Percentiles rank a stretch among this genome's conserved stretches.
Evolutionary conservation across 2,113 vertebrate genomes (phyloP).

Genomic region (Hippocampus mohnikei): DNA sequence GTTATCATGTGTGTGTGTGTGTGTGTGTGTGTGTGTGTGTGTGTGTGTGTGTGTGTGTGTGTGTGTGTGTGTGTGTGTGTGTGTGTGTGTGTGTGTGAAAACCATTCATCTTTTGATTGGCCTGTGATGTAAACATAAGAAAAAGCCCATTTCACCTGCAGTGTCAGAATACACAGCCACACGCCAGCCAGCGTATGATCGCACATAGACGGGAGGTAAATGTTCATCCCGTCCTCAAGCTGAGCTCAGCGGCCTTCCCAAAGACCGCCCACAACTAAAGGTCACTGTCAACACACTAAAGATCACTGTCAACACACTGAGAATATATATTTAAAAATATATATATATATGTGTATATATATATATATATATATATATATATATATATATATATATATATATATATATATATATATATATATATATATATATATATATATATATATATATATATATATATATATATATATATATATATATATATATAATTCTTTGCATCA

Average conservation of each 20-base stretch:
- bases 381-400: no score
- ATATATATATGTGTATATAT: no score
- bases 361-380: background rate
- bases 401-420: no score
- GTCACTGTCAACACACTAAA: background rate
- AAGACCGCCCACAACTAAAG: background rate
- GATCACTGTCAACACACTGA: background rate
- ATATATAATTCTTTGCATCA: background rate
- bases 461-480: no score
- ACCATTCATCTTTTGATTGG: slow-evolving; percentile 44
- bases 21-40: background rate
- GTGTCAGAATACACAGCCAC: slow-evolving; percentile 37
- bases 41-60: background rate
- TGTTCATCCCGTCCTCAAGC: slow-evolving; percentile 23
- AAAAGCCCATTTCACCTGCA: slow-evolving; percentile 21
- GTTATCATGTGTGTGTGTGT: background rate
- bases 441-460: no score
- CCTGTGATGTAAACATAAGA: slow-evolving; percentile 50
- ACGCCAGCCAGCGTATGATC: background rate
- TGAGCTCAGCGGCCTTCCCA: background rate
- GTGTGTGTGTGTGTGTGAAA: background rate
- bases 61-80: background rate
- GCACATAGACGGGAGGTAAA: slow-evolving; percentile 14
- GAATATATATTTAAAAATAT: background rate
- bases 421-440: background rate